Percentiles rank a stretch among this genome's conserved stretches.
phyloP scores from a whole-genome alignment of 2,888 invertebrate genomes.

The Cybosia mesomella region DNA sequence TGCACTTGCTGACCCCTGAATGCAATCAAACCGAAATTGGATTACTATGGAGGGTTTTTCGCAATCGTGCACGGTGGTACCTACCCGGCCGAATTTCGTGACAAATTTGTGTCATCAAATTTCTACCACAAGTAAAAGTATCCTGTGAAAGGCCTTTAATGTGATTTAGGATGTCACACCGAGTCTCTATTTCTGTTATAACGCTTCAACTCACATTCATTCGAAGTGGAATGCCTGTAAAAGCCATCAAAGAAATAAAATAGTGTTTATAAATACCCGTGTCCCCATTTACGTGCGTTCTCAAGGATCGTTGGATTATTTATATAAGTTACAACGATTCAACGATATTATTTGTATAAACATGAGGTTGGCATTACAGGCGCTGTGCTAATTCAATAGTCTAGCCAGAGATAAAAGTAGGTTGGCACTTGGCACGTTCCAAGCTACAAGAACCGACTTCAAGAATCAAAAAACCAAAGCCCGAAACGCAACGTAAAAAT shows the following conservation, averaged over 20 bases:
- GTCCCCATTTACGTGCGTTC: slow-evolving; percentile 21
- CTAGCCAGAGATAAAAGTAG: not conserved
- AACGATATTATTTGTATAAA: not conserved
- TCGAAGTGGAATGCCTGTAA: slow-evolving; percentile 28
- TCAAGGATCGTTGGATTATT: slow-evolving; percentile 23
- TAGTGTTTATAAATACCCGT: slow-evolving; percentile 44
- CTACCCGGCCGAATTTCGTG: no score
- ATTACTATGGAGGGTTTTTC: no score
- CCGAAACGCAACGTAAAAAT: no score
- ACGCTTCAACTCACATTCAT: slow-evolving; percentile 15
- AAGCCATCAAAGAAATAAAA: slow-evolving; percentile 31
- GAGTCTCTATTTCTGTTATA: slow-evolving; percentile 22
- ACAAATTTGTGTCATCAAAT: no score
- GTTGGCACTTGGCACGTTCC: not conserved
- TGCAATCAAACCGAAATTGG: no score
- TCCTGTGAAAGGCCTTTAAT: not conserved
- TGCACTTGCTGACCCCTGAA: no score
- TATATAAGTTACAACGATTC: slow-evolving; percentile 5
- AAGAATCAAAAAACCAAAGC: no score
- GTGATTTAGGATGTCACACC: slow-evolving; percentile 9
- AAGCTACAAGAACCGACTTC: no score
- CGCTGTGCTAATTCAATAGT: not conserved
- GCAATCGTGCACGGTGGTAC: no score
- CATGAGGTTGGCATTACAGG: not conserved
- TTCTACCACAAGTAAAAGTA: no score